These are phyloP conservation scores for Atrichornis clamosus DNA, from an alignment of 2,113 vertebrate species.

Conservation along the genomic window DNA sequence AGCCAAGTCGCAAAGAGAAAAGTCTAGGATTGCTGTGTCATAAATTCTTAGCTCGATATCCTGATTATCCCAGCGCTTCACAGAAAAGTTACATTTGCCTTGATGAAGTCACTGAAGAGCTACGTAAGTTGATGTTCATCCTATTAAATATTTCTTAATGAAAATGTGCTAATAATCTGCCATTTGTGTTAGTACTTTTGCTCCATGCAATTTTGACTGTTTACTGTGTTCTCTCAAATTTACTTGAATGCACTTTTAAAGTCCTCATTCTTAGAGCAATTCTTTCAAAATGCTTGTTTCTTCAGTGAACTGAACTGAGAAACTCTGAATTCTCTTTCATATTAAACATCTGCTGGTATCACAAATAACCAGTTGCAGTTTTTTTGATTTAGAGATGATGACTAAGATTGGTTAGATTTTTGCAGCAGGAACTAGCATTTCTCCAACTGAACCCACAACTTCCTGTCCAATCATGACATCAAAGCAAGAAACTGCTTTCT, in stretches of 20 bases:
- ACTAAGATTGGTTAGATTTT: neutral
- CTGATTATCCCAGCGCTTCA: conserved; percentile 82
- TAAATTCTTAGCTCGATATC: conserved; percentile 91
- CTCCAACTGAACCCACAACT: neutral
- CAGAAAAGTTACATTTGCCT: conserved; percentile 88
- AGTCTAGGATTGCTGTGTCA: conserved; percentile 92
- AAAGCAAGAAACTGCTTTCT: neutral
- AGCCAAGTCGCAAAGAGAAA: conserved; percentile 93
- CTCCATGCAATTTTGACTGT: neutral
- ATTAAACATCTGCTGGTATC: neutral
- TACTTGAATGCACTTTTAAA: neutral
- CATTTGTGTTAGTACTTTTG: neutral
- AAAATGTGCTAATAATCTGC: neutral
- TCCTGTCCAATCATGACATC: neutral
- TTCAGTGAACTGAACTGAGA: neutral
- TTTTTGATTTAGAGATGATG: neutral
- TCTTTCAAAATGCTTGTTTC: neutral
- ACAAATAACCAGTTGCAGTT: neutral
- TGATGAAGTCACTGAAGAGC: conserved; percentile 90
- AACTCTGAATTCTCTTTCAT: neutral
- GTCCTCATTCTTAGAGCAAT: neutral
- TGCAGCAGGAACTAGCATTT: neutral
- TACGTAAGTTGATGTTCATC: conserved; percentile 78
- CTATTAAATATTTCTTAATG: neutral
- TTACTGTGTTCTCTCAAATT: neutral